Evolutionary conservation across 2,888 invertebrate genomes (phyloP).

Genomic region (Acrobasis suavella): DNA sequence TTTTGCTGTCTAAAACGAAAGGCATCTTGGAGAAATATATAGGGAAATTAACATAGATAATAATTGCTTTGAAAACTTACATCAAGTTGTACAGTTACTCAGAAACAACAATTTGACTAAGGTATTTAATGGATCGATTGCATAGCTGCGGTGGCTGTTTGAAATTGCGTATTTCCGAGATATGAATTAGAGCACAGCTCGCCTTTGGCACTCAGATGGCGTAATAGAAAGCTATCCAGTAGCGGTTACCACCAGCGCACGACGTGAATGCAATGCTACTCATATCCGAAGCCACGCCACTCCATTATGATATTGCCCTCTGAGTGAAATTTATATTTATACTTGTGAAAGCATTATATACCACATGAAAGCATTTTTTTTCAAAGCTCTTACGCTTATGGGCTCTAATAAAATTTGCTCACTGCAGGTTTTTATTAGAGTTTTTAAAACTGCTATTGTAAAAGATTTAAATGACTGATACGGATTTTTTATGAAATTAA

Average conservation of each 20-base stretch:
- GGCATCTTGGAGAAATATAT: no score
- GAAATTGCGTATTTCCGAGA: constrained; percentile 22
- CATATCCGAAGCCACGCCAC: constrained; percentile 58
- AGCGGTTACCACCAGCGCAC: constrained; percentile 57
- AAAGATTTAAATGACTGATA: neutral
- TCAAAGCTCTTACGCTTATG: constrained; percentile 42
- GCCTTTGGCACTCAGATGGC: constrained; percentile 45
- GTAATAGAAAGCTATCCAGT: constrained; percentile 56
- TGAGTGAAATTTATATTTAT: constrained; percentile 75
- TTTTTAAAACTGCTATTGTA: neutral
- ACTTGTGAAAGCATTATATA: constrained; percentile 43
- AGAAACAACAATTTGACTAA: neutral
- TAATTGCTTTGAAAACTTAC: no score
- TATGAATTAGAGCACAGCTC: constrained; percentile 39
- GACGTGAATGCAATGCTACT: constrained; percentile 60
- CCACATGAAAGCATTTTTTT: constrained; percentile 62
- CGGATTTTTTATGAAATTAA: no score
- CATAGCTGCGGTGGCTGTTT: constrained; percentile 10
- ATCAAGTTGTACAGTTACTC: no score
- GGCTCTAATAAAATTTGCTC: neutral
- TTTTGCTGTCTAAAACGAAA: no score
- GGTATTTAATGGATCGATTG: neutral
- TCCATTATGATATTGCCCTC: constrained; percentile 80
- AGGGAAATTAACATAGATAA: no score
- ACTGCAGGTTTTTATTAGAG: neutral